These are phyloP conservation scores for Antechinus flavipes DNA, from an alignment of 2,113 vertebrate genomes.

Conservation along the genomic window DNA sequence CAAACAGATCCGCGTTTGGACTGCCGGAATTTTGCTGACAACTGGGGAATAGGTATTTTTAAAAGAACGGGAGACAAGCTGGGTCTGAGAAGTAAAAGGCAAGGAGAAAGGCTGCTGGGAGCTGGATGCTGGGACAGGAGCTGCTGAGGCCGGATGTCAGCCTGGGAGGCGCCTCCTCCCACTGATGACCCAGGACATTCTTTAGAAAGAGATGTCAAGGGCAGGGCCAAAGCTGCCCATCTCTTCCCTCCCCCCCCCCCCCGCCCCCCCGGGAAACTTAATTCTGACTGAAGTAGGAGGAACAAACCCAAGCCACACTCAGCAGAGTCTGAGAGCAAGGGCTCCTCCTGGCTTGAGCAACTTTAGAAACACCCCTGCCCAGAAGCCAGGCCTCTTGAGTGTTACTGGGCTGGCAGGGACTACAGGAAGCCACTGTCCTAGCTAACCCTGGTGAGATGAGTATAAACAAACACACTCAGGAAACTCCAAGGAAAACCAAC, in stretches of 20 bases:
- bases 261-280: neutral
- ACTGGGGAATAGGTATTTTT: slow-evolving; percentile 26
- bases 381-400: neutral
- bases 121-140: too few relatives aligned
- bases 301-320: neutral
- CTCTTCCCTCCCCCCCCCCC: neutral
- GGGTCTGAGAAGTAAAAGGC: slow-evolving; percentile 56
- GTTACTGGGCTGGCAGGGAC: slow-evolving; percentile 35
- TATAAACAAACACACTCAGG: slow-evolving; percentile 10
- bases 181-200: neutral
- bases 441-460: slow-evolving; percentile 3
- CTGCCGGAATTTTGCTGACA: slow-evolving; percentile 54
- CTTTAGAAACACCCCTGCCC: slow-evolving; percentile 28
- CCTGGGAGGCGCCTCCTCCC: neutral
- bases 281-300: neutral
- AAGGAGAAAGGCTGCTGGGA: neutral
- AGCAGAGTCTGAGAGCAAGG: too few relatives aligned
- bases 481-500: neutral
- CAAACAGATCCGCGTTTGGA: slow-evolving; percentile 23
- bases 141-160: neutral
- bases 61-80: slow-evolving; percentile 1
- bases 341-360: neutral
- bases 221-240: neutral
- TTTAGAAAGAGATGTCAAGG: neutral
- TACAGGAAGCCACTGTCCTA: slow-evolving; percentile 39